phyloP scores from a whole-genome alignment of 1,140 invertebrate genomes.

The Trypoxylus dichotomus region DNA sequence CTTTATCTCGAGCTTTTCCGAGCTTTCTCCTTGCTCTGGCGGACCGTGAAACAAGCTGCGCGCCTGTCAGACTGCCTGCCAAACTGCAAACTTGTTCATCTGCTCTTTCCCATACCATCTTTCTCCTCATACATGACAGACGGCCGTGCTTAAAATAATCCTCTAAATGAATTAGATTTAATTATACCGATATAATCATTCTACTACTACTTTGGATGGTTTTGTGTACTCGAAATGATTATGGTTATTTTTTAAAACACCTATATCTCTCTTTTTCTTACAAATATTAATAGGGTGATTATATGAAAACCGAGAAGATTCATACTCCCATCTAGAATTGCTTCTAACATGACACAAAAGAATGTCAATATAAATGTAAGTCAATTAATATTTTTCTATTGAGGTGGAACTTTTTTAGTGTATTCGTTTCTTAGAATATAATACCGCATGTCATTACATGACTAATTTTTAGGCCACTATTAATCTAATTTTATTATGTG shows the following conservation, averaged over 20 bases:
- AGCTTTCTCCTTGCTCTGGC: constrained; percentile 42
- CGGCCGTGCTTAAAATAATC: constrained; percentile 8
- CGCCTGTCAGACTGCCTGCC: constrained; percentile 37
- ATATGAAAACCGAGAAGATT: too few species aligned
- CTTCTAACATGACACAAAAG: too few species aligned
- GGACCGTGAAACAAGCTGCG: constrained; percentile 46
- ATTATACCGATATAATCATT: constrained; percentile 13
- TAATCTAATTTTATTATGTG: too few species aligned
- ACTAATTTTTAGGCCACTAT: too few species aligned
- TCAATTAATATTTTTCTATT: too few species aligned
- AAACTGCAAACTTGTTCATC: constrained; percentile 26
- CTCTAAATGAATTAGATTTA: constrained; percentile 19
- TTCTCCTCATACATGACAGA: constrained; percentile 18
- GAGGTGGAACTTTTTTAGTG: too few species aligned
- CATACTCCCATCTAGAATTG: too few species aligned
- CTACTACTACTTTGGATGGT: not conserved
- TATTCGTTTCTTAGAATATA: too few species aligned
- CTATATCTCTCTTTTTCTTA: not conserved
- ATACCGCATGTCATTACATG: too few species aligned
- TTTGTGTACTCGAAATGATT: not conserved
- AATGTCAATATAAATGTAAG: too few species aligned
- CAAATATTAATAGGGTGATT: too few species aligned
- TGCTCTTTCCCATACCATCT: constrained; percentile 22
- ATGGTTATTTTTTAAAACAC: not conserved
- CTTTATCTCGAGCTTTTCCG: constrained; percentile 39